phyloP scores from a whole-genome alignment of 2,797 vertebrate genomes.

The Lepus townsendii region DNA sequence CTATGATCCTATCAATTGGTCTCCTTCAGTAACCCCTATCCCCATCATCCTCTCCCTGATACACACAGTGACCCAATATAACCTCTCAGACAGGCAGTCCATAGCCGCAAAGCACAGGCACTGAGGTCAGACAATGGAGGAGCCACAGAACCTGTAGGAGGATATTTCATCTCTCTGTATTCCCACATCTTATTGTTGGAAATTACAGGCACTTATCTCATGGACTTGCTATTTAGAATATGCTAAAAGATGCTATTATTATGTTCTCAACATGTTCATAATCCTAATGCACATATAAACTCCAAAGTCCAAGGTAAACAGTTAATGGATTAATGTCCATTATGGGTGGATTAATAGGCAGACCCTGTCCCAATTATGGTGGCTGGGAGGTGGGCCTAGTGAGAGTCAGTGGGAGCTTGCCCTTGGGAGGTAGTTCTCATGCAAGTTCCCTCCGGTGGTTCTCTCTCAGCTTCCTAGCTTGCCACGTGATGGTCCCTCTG shows the following conservation, averaged over 20 bases:
- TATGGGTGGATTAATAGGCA: no score
- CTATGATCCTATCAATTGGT: neutral
- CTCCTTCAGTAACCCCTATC: neutral
- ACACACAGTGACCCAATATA: no score
- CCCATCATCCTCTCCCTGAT: neutral
- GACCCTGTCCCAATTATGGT: no score
- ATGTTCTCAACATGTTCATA: neutral
- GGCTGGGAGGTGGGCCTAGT: no score
- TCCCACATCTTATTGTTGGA: neutral
- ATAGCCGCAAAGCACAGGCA: neutral
- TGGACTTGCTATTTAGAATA: neutral
- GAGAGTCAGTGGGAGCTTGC: no score
- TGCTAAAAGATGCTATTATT: neutral
- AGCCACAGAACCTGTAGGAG: neutral
- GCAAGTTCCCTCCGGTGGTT: no score
- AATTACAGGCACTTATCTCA: neutral
- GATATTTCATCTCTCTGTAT: neutral
- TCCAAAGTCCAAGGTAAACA: no score
- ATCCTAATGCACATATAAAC: neutral
- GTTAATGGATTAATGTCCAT: no score
- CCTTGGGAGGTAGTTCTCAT: no score
- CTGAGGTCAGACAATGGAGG: neutral
- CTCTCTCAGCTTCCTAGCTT: no score
- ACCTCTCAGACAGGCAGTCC: neutral
- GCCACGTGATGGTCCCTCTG: no score